Percentiles rank a stretch among this genome's conserved stretches.
These are phyloP conservation scores for Oryzias melastigma DNA, from an alignment of 2,113 vertebrate species.

Conservation along the genomic window DNA sequence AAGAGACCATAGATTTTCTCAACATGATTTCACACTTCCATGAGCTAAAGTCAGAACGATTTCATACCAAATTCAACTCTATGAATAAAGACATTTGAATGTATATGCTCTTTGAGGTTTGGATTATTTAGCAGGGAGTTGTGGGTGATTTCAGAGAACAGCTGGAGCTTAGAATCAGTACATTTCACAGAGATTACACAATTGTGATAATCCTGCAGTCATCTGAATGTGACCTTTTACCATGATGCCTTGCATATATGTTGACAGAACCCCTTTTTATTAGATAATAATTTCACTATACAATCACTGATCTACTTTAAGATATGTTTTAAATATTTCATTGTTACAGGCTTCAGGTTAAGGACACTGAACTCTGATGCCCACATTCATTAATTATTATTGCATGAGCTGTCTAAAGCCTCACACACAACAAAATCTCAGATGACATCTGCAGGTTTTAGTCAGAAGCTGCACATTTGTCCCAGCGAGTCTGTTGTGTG, in stretches of 20 bases:
- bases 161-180: constrained; percentile 49
- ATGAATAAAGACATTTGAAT: constrained; percentile 1
- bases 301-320: constrained; percentile 8
- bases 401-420: too few species aligned
- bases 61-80: constrained; percentile 11
- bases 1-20: constrained; percentile 74
- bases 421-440: too few species aligned
- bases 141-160: constrained; percentile 43
- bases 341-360: too few species aligned
- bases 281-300: constrained; percentile 23
- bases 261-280: constrained; percentile 15
- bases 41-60: background rate
- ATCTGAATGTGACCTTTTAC: constrained; percentile 52
- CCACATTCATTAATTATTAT: too few species aligned
- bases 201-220: constrained; percentile 64
- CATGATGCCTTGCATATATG: constrained; percentile 32
- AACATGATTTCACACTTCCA: background rate
- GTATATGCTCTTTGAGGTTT: constrained; percentile 12
- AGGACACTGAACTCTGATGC: too few species aligned
- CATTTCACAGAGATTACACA: constrained; percentile 75
- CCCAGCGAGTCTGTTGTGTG: too few species aligned
- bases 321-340: too few species aligned
- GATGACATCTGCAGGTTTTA: too few species aligned
- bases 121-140: constrained; percentile 23
- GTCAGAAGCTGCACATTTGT: too few species aligned